Percentiles rank a stretch among this genome's conserved stretches.
phyloP scores from a whole-genome alignment of 2,888 invertebrate genomes.

The Pachymerium ferrugineum region DNA sequence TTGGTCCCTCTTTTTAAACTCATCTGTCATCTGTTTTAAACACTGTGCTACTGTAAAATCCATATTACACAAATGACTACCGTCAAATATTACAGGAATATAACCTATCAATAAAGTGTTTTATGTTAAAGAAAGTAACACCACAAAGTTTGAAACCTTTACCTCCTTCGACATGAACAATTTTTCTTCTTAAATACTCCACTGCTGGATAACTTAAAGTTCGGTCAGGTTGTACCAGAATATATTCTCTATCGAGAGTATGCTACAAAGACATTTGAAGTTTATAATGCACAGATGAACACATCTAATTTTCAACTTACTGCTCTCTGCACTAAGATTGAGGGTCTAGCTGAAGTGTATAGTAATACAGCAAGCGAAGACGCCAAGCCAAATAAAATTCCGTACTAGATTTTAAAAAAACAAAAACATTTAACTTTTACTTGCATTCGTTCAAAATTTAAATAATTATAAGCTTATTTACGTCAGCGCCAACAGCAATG shows the following conservation, averaged over 20 bases:
- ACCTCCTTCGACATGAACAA: constrained; percentile 25
- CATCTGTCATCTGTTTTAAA: constrained; percentile 24
- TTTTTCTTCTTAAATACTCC: constrained; percentile 39
- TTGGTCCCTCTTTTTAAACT: constrained; percentile 25
- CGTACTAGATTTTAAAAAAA: constrained; percentile 42
- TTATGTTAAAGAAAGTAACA: neutral
- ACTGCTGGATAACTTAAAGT: constrained; percentile 40
- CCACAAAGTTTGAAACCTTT: neutral
- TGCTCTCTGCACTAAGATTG: constrained; percentile 36
- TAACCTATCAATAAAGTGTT: neutral
- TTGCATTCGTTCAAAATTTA: neutral
- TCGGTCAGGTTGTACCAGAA: constrained; percentile 38
- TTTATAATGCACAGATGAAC: neutral
- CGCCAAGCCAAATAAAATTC: constrained; percentile 42
- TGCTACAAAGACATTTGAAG: neutral
- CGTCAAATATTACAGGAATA: constrained; percentile 29
- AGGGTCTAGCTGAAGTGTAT: constrained; percentile 39
- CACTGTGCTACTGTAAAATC: constrained; percentile 28
- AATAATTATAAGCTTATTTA: neutral
- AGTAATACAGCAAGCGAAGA: constrained; percentile 38
- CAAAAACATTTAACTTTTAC: neutral
- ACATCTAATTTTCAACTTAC: neutral
- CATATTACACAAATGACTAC: constrained; percentile 25
- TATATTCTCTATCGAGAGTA: neutral
- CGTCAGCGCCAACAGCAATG: constrained; percentile 47